phyloP scores from a whole-genome alignment of 2,797 vertebrate genomes.

The Hafferia zeledoni region DNA sequence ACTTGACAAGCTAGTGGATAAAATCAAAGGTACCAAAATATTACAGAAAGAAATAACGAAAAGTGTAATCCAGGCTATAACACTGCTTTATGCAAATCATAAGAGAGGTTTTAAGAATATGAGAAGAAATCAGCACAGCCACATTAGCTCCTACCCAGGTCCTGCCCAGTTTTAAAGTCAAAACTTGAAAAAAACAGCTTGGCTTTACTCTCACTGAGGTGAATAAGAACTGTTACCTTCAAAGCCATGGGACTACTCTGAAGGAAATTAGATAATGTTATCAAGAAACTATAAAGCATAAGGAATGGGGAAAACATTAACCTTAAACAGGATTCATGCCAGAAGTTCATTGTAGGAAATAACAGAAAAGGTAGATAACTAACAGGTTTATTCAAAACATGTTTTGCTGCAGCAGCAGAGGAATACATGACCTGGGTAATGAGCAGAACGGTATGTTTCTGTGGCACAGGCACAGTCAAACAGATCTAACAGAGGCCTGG shows the following conservation, averaged over 20 bases:
- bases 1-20: neutral
- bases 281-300: constrained; percentile 24
- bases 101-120: neutral
- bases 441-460: constrained; percentile 51
- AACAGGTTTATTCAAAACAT: constrained; percentile 51
- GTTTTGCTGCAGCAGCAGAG: neutral
- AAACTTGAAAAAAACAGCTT: neutral
- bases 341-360: constrained; percentile 57
- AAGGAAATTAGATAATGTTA: constrained; percentile 62
- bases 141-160: neutral
- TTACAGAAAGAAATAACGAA: neutral
- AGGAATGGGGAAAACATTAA: constrained; percentile 50
- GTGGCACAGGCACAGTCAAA: neutral
- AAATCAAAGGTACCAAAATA: neutral
- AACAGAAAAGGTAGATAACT: constrained; percentile 59
- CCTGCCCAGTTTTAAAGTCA: neutral
- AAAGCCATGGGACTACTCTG: constrained; percentile 17
- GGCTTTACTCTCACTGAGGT: constrained; percentile 1
- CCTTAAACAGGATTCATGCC: constrained; percentile 1
- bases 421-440: constrained; percentile 34
- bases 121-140: neutral
- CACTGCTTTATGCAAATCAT: neutral
- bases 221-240: constrained; percentile 27
- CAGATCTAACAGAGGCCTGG: neutral
- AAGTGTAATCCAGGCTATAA: neutral